A percentile compares a stretch with the other conserved stretches of the same genome.
Evolutionary conservation across 2,113 vertebrate genomes (phyloP).

Genomic region (Myodes glareolus): DNA sequence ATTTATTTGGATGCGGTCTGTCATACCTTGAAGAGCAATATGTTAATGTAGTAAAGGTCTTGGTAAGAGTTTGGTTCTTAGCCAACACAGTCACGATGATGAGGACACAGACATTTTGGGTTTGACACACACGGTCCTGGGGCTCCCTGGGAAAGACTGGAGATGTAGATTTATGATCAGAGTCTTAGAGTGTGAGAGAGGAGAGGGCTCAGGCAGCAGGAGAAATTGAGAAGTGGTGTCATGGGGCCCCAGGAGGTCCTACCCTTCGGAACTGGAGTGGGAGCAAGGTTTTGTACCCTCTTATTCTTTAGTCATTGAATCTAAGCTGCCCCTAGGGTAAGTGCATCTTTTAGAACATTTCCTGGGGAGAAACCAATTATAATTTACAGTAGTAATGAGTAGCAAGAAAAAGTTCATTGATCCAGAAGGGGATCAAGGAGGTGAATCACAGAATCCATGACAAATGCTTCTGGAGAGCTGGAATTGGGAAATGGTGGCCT

Average conservation of each 20-base stretch:
- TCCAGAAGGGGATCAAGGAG: neutral
- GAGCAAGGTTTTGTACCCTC: neutral
- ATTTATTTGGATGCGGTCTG: neutral
- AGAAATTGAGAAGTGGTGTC: neutral
- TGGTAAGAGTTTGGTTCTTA: neutral
- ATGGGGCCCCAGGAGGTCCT: neutral
- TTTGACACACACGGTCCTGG: neutral
- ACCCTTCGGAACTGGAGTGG: neutral
- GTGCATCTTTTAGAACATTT: neutral
- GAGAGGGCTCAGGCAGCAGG: neutral
- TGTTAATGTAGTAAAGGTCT: neutral
- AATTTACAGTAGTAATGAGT: no score
- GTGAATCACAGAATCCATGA: fast-evolving
- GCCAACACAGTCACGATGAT: neutral
- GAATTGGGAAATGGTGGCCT: neutral
- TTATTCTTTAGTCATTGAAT: neutral
- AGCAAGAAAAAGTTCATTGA: neutral
- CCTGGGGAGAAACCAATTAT: neutral
- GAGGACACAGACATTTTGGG: neutral
- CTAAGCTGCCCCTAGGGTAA: neutral
- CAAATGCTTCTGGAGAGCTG: neutral
- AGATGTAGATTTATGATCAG: neutral
- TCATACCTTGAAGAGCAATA: neutral
- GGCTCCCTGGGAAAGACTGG: neutral
- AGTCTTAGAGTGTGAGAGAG: neutral